Evolutionary conservation across 1,140 invertebrate genomes (phyloP), one percentile per base, ranked within the genome.

Genomic region (Drosophila mojavensis): DNA sequence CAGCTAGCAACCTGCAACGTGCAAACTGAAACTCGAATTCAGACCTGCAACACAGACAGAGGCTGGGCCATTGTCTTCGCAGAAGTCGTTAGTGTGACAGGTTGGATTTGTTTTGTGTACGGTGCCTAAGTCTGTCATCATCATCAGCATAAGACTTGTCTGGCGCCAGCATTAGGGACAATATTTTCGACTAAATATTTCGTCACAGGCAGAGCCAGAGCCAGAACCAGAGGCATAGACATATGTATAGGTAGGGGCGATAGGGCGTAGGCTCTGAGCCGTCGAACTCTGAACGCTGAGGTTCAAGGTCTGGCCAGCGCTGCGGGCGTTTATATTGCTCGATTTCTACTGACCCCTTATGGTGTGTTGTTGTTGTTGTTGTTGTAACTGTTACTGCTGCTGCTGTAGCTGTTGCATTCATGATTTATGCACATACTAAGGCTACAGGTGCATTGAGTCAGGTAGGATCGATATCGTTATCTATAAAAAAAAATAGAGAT

Each of bases 71-170:
- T 91, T 91, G 89, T 91, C 78, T 91, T 91, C 89, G 89, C 78
- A 91, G 89, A 91, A 91, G 89, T 91, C 89, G 89, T 91, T 91
- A 91, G 89, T 91, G 81, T 91, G 89, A 91, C 89, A 91, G 89
- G 89, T 91, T 86, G 86, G 86, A 81, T 90, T 84, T 90, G 79
- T 86, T 82, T 78, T 84, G 80, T 81, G 69, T 78, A 83, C 73
- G 78, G 79, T 91, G 90, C 83, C 81, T 85, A 89, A 91, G 89
- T 91, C 88, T 91, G 88, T 90, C 85, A 90, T 91, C 88, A 91
- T 91, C 89, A 91, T 91, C 89, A 91, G 89, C 89, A 85, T 85
- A 91, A 79, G 81, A 84, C 75, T 89, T 89, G 89, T 91, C 89
- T 91, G 89, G 89, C 89, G 89, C 89, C 89, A 91, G 89, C 89